These are phyloP conservation scores for Dexiosoma caninum DNA, from an alignment of 2,888 invertebrate species.

Conservation along the genomic window DNA sequence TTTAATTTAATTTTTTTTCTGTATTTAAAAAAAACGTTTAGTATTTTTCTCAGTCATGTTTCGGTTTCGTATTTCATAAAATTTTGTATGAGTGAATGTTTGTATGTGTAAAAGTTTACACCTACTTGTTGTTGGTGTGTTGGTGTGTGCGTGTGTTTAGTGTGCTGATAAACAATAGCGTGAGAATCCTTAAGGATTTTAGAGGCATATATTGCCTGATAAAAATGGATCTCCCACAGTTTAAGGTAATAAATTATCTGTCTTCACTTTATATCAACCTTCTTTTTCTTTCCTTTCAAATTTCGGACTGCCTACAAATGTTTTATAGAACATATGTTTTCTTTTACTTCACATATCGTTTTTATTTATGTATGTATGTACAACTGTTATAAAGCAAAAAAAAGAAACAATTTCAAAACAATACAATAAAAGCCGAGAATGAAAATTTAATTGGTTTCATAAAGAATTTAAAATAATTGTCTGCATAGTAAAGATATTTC, in stretches of 20 bases:
- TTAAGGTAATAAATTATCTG: slow-evolving; percentile 54
- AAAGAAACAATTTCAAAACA: slow-evolving; percentile 24
- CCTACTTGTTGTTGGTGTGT: slow-evolving; percentile 35
- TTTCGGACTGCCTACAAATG: slow-evolving; percentile 38
- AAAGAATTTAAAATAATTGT: slow-evolving; percentile 18
- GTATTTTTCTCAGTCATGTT: slow-evolving; percentile 9
- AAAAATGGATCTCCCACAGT: slow-evolving; percentile 53
- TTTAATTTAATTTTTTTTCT: slow-evolving; percentile 21
- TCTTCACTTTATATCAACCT: slow-evolving; percentile 42
- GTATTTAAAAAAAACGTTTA: slow-evolving; percentile 16
- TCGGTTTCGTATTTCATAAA: not conserved
- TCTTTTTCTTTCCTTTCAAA: not conserved
- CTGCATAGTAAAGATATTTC: not conserved
- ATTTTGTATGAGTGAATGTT: not conserved
- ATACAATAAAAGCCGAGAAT: slow-evolving; percentile 16
- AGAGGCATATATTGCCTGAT: slow-evolving; percentile 37
- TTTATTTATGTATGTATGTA: slow-evolving; percentile 10
- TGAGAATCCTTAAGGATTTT: slow-evolving; percentile 59
- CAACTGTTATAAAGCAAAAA: slow-evolving; percentile 14
- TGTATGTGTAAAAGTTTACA: slow-evolving; percentile 39
- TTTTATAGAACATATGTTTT: slow-evolving; percentile 45
- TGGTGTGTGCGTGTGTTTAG: too few species aligned
- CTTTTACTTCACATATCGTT: slow-evolving; percentile 13
- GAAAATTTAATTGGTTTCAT: slow-evolving; percentile 42
- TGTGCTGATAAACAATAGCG: slow-evolving; percentile 27